phyloP scores from a whole-genome alignment of 2,113 vertebrate genomes.

The Odocoileus virginianus region DNA sequence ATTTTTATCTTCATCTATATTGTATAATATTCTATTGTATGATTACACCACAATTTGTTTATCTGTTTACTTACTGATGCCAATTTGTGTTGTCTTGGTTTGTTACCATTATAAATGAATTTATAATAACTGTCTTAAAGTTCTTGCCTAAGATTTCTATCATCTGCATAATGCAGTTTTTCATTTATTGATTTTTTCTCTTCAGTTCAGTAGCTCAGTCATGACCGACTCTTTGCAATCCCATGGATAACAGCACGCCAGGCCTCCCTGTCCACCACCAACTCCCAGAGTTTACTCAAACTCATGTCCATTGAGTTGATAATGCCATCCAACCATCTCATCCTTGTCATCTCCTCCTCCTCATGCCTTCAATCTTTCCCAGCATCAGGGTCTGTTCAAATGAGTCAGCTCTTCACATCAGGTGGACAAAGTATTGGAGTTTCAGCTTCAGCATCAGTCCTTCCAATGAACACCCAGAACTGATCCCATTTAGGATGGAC shows the following conservation, averaged over 20 bases:
- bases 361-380: not conserved
- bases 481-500: not conserved
- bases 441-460: not conserved
- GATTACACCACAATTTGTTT: not conserved
- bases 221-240: fast-evolving
- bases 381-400: not conserved
- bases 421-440: not conserved
- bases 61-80: not conserved
- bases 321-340: not conserved
- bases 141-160: not conserved
- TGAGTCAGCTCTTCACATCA: fast-evolving
- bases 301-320: not conserved
- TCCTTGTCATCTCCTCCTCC: not conserved
- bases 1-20: not conserved
- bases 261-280: not conserved
- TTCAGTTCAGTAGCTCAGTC: not conserved
- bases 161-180: not conserved
- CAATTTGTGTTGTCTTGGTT: not conserved
- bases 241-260: not conserved
- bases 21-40: not conserved
- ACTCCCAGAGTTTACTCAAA: not conserved
- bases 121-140: not conserved
- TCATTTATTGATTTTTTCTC: not conserved
- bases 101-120: not conserved
- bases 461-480: not conserved